phyloP scores from a whole-genome alignment of 2,113 vertebrate genomes.

The Petrocephalus microphthalmus region DNA sequence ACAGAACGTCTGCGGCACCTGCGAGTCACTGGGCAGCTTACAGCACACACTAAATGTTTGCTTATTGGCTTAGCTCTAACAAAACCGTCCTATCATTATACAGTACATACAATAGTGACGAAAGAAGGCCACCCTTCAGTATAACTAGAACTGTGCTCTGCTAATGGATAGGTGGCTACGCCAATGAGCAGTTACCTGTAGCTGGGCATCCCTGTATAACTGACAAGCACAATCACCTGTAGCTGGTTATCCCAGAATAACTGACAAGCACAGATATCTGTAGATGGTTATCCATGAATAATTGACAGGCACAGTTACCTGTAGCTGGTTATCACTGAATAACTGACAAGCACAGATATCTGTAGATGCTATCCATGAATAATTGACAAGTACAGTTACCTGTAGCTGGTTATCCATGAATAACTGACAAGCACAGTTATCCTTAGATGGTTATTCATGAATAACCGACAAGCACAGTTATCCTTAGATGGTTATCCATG shows the following conservation, averaged over 20 bases:
- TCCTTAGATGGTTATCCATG: neutral
- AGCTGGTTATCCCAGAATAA: neutral
- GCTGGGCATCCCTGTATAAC: neutral
- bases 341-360: no score
- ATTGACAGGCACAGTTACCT: neutral
- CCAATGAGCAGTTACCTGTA: neutral
- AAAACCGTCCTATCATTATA: neutral
- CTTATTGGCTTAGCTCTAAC: neutral
- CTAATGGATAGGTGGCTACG: neutral
- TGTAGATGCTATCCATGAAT: no score
- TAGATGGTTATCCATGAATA: neutral
- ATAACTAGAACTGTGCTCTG: neutral
- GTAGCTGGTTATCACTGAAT: no score
- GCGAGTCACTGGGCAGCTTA: neutral
- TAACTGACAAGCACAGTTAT: no score
- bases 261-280: no score
- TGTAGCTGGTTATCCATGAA: constrained; percentile 31
- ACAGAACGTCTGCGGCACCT: neutral
- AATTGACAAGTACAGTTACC: constrained; percentile 56
- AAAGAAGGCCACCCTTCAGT: neutral
- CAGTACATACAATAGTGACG: neutral
- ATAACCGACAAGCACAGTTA: neutral
- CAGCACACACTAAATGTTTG: neutral
- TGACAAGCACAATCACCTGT: neutral
- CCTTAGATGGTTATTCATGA: no score